Evolutionary conservation across 1,140 invertebrate species (phyloP), one percentile per base, ranked within the genome.

Genomic region (Dreissena rostriformis): DNA sequence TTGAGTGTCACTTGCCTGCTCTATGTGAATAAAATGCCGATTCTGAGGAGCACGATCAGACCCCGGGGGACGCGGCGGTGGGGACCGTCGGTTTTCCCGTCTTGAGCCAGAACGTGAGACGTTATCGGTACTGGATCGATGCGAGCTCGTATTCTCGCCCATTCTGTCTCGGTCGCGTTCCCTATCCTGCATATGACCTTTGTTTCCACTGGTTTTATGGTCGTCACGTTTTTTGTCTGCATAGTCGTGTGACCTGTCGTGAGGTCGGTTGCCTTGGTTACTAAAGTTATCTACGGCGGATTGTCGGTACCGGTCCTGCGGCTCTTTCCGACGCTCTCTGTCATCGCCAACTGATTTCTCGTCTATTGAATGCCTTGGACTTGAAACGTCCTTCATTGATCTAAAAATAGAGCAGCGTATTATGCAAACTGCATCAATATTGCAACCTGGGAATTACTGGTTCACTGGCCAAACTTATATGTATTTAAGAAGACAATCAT

Each of bases 1-100:
- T 73, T 89, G 90, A 12, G 88, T 91, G 78, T 90, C 90, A 85
- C 90, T 90, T 49, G 90, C 88, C 65, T 90, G 87, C 39, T 91
- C 90, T 61, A 91, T 89, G 26, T 88, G 79, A 70, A 92, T 92
- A 53, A 89, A 81, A 84, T 91, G 90, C 24, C 87, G 24, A 53
- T 86, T 51, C 49, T 57, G 66, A n/a, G 85, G 65, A 77, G 86
- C 70, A 51, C 77, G 72, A 84, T 75, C 66, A 72, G 87, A 85
- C 26, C 79, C 66, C 57, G 85, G 85, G 11, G 87, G 88, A 72
- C 86, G 85, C 26, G 74, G 72, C 61, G 86, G 86, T 15, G 89
- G 88, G 10, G 87, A 90, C 55, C 88, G 70, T n/a, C 86, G 72
- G 57, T 61, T 19, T 22, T 86, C 86, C 29, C 78, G 57, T 11